Conservation (phyloP, 1,140 invertebrate genomes). For the Drosophila ironensis region DNA sequence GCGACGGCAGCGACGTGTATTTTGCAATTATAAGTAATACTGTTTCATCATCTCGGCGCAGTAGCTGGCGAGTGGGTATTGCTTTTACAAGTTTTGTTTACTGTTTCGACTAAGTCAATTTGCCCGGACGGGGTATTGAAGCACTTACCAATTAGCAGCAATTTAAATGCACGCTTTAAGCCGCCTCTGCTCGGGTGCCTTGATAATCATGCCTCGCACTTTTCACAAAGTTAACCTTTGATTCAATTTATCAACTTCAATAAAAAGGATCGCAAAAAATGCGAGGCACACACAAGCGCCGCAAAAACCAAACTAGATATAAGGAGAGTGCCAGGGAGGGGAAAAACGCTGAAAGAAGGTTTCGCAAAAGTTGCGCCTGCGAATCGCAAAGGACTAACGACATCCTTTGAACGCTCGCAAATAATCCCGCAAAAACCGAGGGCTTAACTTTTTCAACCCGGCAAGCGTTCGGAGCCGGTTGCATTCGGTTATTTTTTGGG, state of each 20-base stretch:
- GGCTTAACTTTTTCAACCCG: conserved; percentile 71
- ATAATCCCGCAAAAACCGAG: conserved; percentile 75
- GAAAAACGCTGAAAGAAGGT: neutral
- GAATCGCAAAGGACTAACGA: conserved; percentile 51
- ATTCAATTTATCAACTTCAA: conserved; percentile 71
- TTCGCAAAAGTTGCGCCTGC: conserved; percentile 48
- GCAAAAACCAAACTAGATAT: conserved; percentile 29
- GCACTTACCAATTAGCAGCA: conserved; percentile 14
- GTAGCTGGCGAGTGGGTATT: conserved; percentile 8
- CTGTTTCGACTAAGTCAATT: conserved; percentile 32
- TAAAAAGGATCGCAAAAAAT: conserved; percentile 32
- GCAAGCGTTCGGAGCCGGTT: conserved; percentile 37
- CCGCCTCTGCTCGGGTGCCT: neutral
- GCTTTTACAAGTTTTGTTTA: conserved; percentile 23
- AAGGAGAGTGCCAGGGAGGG: neutral
- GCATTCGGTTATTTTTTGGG: conserved; percentile 26
- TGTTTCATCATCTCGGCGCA: conserved; percentile 25
- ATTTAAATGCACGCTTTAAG: conserved; percentile 34
- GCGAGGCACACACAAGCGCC: conserved; percentile 17
- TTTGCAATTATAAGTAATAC: conserved; percentile 55
- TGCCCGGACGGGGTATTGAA: neutral
- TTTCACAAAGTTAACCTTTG: conserved; percentile 63
- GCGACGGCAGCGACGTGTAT: conserved; percentile 12
- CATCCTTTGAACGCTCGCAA: conserved; percentile 71
- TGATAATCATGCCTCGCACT: conserved; percentile 42